Percentiles rank a stretch among this genome's conserved stretches.
phyloP scores from a whole-genome alignment of 2,113 vertebrate species.

The Microcebus murinus region DNA sequence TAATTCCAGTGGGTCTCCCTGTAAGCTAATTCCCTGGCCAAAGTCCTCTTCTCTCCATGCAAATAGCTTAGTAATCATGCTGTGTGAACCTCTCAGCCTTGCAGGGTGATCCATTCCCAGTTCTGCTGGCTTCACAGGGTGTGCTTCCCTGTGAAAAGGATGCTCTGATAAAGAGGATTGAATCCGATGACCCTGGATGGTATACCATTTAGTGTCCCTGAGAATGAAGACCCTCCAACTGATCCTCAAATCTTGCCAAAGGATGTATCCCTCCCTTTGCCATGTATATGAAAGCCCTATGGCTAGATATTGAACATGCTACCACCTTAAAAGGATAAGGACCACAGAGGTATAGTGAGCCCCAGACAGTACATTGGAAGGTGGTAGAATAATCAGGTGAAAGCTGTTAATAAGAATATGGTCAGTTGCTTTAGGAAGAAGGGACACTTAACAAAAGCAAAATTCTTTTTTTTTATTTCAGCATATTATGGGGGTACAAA shows the following conservation, averaged over 20 bases:
- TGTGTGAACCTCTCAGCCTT: not conserved
- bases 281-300: not conserved
- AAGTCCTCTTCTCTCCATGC: not conserved
- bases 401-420: not conserved
- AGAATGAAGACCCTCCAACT: not conserved
- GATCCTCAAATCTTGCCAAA: not conserved
- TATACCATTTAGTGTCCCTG: not conserved
- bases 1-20: not conserved
- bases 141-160: not conserved
- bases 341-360: not conserved
- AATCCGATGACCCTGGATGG: not conserved
- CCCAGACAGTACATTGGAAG: not conserved
- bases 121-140: not conserved
- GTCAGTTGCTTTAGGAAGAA: not conserved
- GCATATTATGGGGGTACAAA: no score
- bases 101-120: not conserved
- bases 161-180: conserved; percentile 20
- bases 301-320: not conserved
- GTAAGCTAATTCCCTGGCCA: not conserved
- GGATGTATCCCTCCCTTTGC: not conserved
- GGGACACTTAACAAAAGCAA: not conserved
- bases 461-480: not conserved
- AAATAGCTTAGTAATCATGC: not conserved
- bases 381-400: not conserved
- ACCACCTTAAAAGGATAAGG: not conserved